phyloP scores from a whole-genome alignment of 2,113 vertebrate genomes.

The Scomber japonicus region DNA sequence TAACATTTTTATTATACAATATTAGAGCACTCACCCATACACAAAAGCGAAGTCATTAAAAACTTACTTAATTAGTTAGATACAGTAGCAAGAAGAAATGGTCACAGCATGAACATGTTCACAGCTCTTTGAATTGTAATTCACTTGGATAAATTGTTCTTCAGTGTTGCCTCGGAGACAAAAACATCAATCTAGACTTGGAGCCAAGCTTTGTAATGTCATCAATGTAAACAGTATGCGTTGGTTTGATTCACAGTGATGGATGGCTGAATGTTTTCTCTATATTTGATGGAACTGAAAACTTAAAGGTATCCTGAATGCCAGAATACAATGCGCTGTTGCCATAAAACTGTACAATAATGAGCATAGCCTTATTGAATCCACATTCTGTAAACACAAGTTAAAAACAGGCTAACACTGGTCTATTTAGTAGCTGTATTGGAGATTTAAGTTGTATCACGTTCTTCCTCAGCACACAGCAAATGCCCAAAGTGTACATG shows the following conservation, averaged over 20 bases:
- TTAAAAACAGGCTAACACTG: slow-evolving; percentile 8
- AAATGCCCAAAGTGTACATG: background rate
- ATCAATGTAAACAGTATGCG: slow-evolving; percentile 13
- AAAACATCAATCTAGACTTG: background rate
- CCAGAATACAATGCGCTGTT: slow-evolving; percentile 17
- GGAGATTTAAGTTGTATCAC: background rate
- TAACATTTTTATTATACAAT: slow-evolving; percentile 53
- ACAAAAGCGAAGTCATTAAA: slow-evolving; percentile 43
- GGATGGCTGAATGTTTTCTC: background rate
- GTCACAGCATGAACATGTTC: slow-evolving; percentile 29
- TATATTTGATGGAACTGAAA: slow-evolving; percentile 3
- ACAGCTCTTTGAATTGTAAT: slow-evolving; percentile 11
- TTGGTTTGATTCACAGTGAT: slow-evolving; percentile 6
- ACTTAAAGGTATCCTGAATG: background rate
- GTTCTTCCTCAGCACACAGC: background rate
- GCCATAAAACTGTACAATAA: background rate
- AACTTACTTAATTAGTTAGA: slow-evolving; percentile 31
- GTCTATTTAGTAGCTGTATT: background rate
- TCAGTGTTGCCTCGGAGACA: background rate
- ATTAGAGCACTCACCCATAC: slow-evolving; percentile 45
- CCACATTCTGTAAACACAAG: slow-evolving; percentile 6
- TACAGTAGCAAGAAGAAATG: slow-evolving; percentile 13
- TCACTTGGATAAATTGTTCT: background rate
- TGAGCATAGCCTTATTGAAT: slow-evolving; percentile 1
- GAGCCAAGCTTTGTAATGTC: background rate